Evolutionary conservation across 2,113 vertebrate genomes (phyloP), one percentile per base, ranked within the genome.

Genomic region (Rattus norvegicus): DNA sequence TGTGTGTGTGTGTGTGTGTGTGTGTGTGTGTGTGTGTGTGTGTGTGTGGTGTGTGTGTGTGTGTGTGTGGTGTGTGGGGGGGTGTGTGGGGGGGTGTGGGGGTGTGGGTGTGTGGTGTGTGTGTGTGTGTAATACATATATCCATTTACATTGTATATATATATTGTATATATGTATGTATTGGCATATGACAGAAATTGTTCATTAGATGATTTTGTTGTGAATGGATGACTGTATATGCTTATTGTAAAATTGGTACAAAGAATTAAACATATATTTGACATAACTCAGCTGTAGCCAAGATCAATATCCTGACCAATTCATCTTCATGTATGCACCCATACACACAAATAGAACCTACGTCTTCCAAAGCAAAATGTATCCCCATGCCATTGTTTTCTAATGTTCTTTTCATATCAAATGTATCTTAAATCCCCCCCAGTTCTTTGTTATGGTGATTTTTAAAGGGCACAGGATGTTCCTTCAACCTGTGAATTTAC

Each of bases 1-100:
- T 10, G 10, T 5, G 10, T 10, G 10, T 5, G 10, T 52, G 10
- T 5, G 10, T 52, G 10, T 5, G 10, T 10, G 10, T 5, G 10
- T 10, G 10, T 5, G 10, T 10, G 10, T 5, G 10, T 52, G 10
- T 5, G 11, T 54, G 43, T 43, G 43, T 43, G 43, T 43, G 59
- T 59, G 17, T 59, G 16, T 59, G 16, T 59, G 16, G 56, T 59
- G 24, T 26, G 19, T 65, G 20, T 65, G 63, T 65, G 24, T 65
- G 24, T 11, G 8, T 65, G 24, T 43, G 43, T 43, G 43, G 43
- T 43, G 43, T 43, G 43, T n/a, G 43, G 43, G 43, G 43, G 43
- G 43, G 43, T 54, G 11, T 7, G 11, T 54, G 43, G 43, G 2
- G 43, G 2, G 43, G 11, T 11, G 11, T 7, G 11, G 11, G 43